phyloP scores from a whole-genome alignment of 2,888 invertebrate genomes.

The Cancer borealis region DNA sequence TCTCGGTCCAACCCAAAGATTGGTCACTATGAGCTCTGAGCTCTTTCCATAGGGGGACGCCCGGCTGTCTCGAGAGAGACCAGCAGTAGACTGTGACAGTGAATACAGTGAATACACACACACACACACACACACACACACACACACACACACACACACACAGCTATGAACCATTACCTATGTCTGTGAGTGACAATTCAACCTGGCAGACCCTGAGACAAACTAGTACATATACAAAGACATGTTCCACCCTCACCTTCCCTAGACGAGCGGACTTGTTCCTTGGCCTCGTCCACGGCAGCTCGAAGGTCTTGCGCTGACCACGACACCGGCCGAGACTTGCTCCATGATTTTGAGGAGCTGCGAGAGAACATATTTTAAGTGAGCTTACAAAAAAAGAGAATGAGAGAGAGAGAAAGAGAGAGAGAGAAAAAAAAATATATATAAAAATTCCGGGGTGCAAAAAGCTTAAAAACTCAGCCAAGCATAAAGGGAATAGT shows the following conservation, averaged over 20 bases:
- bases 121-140: no score
- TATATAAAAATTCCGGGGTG: not conserved
- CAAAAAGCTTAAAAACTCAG: not conserved
- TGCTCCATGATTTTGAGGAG: conserved; percentile 65
- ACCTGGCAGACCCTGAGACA: no score
- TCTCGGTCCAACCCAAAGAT: no score
- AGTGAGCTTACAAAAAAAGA: not conserved
- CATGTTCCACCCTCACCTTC: conserved; percentile 62
- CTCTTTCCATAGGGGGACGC: no score
- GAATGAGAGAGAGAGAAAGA: not conserved
- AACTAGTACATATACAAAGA: no score
- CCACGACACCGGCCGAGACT: conserved; percentile 75
- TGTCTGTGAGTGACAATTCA: no score
- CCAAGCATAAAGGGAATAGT: not conserved
- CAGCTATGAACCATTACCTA: no score
- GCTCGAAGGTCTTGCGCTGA: conserved; percentile 77
- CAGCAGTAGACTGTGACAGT: no score
- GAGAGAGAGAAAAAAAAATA: not conserved
- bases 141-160: no score
- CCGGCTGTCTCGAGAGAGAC: no score
- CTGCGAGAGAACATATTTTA: not conserved
- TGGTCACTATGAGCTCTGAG: no score
- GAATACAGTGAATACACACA: no score
- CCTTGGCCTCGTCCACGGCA: conserved; percentile 77
- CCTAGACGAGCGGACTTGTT: conserved; percentile 71